Base-by-base conservation (phyloP, 2,797 vertebrate genomes). In the Jordanella pulchra region DNA sequence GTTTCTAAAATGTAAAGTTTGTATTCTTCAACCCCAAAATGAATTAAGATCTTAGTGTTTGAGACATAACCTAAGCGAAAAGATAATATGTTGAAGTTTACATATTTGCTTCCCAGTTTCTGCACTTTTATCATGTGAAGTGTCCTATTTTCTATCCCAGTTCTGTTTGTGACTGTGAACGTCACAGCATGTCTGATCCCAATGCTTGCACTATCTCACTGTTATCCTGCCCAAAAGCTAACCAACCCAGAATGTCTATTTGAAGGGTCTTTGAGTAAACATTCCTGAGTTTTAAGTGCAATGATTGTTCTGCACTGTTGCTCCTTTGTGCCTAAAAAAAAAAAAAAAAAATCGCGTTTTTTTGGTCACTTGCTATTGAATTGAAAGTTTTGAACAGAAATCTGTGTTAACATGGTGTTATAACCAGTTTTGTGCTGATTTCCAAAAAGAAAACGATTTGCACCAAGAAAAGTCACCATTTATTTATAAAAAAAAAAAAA, bases 241-340 rank as follows among this genome's bases (percentile, higher is more conserved):
- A 53, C 75, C 69, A 65, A 71, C 72, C 73, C 63, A 70, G 60
- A 61, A 54, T 77, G 64, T 84, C 69, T 80, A 69, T 87, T 83
- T 79, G 55, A 66, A 82, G 75, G 77, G 67, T 77, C 71, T 12
- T 75, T 75, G 78, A 66, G 39, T 90, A 78, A 91, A 75, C 78
- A 83, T 90, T 87, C 85, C 82, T 92, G 61, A 65, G 58, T 67
- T 63, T 25, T 79, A 83, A 91, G 87, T 92, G 86, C 79, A 93
- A 94, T 94, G 93, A 94, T 83, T 81, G 75, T 80, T 90, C 70
- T 84, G 86, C 91, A 84, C 86, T 21, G 51, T 77, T 69, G 67
- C 17, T 28, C 39, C 51, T 72, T 30, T 53, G 15, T 54, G 53
- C 53, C 39, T 64, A 13, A 64, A 64, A 39, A 63, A 64, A 13